Evolutionary conservation across 2,888 invertebrate species (phyloP), one percentile per base, ranked within the genome.

Genomic region (Eupithecia subfuscata): DNA sequence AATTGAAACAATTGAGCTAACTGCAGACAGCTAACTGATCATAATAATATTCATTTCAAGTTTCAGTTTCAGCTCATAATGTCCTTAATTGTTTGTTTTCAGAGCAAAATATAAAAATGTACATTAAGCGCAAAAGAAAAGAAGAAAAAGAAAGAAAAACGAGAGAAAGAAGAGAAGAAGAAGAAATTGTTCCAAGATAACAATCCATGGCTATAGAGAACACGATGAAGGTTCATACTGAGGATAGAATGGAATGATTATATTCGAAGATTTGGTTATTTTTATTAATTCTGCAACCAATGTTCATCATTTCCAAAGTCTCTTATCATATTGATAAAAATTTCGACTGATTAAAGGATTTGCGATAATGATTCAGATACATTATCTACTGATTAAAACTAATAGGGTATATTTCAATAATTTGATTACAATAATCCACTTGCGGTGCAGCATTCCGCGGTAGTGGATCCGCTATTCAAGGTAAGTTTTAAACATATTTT

Each of bases 381-480:
- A 78, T 18, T 85, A 87, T 86, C 84, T 78, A 74, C 71, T 82
- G 87, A 89, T 89, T 87, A 84, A 78, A 71, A 77, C 75, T 82
- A 82, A 82, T 85, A 79, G 81, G 82, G 84, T 90, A 90, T 90
- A 90, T 87, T 88, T 87, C 82, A 83, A 87, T 89, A 86, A 84
- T 85, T 87, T 86, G 84, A 88, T 90, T 88, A 84, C 75, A 85
- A 78, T 89, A 88, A 90, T 88, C 88, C 89, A 91, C 87, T 91
- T 79, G 86, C 80, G 82, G 83, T 80, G 80, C 76, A 77, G 73
- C 80, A 74, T 78, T 82, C 82, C 85, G 83, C 77, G 79, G 79
- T 73, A 81, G 81, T 82, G 86, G 84, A 80, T 82, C 85, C 82
- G 85, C 82, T 78, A 78, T 48, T 48, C 75, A 87, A 85, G 86